A percentile compares a stretch with the other conserved stretches of the same genome.
phyloP scores from a whole-genome alignment of 2,888 invertebrate genomes.

The Dioctria linearis region DNA sequence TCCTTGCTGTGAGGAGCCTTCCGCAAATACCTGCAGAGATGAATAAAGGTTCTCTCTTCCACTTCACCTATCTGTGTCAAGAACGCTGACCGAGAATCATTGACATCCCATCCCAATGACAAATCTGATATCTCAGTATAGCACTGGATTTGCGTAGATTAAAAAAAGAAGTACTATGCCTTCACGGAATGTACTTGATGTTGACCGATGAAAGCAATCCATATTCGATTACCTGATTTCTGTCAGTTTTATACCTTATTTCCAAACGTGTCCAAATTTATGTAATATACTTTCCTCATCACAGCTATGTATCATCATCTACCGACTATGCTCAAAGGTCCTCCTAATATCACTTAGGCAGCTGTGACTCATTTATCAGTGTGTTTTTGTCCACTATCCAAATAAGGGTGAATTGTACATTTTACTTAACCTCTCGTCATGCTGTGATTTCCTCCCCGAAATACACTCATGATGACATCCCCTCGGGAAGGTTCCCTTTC shows the following conservation, averaged over 20 bases:
- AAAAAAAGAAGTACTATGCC: too few species aligned
- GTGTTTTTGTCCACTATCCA: constrained; percentile 12
- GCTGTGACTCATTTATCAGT: background rate
- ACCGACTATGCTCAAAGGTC: background rate
- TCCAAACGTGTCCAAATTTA: background rate
- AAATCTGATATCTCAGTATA: too few species aligned
- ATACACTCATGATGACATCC: background rate
- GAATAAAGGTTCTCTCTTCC: too few species aligned
- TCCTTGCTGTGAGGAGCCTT: too few species aligned
- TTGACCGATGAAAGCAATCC: too few species aligned
- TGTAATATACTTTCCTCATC: background rate
- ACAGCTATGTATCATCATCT: background rate
- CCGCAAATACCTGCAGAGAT: too few species aligned
- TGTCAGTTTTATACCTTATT: background rate
- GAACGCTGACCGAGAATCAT: too few species aligned
- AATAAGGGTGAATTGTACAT: background rate
- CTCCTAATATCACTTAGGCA: background rate
- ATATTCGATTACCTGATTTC: background rate
- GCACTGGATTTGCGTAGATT: too few species aligned
- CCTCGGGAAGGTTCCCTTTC: background rate
- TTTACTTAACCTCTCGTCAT: constrained; percentile 23
- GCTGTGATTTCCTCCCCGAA: constrained; percentile 1
- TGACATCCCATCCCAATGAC: too few species aligned
- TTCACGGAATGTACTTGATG: too few species aligned
- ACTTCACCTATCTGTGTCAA: too few species aligned